These are phyloP conservation scores for Meriones unguiculatus DNA, from an alignment of 2,113 vertebrate species.

Conservation along the genomic window DNA sequence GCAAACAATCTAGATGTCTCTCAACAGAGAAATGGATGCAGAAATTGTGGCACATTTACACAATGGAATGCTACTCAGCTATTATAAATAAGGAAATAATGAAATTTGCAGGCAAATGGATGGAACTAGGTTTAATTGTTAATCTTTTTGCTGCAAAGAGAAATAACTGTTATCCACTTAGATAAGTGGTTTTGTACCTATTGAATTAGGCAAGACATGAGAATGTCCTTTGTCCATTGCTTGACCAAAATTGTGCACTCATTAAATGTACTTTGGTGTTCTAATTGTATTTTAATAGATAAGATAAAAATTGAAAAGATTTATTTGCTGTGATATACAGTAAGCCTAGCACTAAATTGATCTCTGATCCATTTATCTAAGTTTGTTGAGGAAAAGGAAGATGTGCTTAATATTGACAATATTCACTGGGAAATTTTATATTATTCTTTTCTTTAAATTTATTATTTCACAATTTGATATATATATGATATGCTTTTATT, in stretches of 20 bases:
- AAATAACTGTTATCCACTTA: background rate
- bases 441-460: background rate
- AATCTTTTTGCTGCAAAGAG: background rate
- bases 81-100: too few relatives aligned
- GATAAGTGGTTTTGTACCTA: background rate
- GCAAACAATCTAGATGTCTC: too few relatives aligned
- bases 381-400: background rate
- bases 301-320: conserved; percentile 24
- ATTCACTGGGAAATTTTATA: background rate
- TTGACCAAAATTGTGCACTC: background rate
- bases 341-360: background rate
- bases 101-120: too few relatives aligned
- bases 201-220: background rate
- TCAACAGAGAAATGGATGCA: too few relatives aligned
- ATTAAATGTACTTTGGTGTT: background rate
- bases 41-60: too few relatives aligned
- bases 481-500: background rate
- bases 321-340: background rate
- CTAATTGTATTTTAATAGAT: conserved; percentile 35
- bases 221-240: background rate
- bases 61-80: too few relatives aligned
- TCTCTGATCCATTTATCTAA: background rate
- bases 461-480: background rate
- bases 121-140: too few relatives aligned
- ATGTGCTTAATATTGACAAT: background rate